Conservation (phyloP, 2,113 vertebrate species). For the Acanthochromis polyacanthus region DNA sequence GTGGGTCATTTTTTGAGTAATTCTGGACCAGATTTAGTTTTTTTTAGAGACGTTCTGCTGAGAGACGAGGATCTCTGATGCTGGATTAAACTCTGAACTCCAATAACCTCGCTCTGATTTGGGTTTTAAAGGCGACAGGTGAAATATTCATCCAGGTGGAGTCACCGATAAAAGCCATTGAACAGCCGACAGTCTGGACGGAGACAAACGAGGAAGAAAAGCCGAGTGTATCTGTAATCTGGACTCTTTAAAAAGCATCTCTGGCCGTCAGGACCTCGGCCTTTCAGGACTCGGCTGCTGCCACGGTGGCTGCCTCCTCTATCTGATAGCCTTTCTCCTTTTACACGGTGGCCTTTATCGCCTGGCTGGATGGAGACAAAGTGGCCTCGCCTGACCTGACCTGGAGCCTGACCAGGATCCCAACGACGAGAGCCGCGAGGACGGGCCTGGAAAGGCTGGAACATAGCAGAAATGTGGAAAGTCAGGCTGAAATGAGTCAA, state of each 20-base stretch:
- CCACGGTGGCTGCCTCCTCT: conserved; percentile 75
- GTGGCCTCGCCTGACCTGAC: conserved; percentile 64
- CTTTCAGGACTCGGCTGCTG: conserved; percentile 76
- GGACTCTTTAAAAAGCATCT: conserved; percentile 77
- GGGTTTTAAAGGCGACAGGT: conserved; percentile 46
- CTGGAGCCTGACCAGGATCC: background rate
- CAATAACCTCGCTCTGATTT: conserved; percentile 5
- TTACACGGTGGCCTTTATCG: conserved; percentile 79
- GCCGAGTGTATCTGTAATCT: conserved; percentile 78
- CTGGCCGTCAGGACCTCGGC: conserved; percentile 59
- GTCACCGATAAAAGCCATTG: conserved; percentile 78
- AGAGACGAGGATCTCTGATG: too few species aligned
- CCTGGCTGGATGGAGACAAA: conserved; percentile 70
- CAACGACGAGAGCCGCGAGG: too few species aligned
- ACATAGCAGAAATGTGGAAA: too few species aligned
- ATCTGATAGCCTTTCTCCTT: conserved; percentile 86
- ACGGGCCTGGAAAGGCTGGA: too few species aligned
- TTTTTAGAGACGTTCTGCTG: too few species aligned
- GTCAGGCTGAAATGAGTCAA: too few species aligned
- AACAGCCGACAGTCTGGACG: conserved; percentile 60
- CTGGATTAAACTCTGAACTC: too few species aligned
- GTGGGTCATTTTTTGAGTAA: too few species aligned
- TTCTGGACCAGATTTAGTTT: too few species aligned
- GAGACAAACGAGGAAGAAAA: conserved; percentile 73
- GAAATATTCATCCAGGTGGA: conserved; percentile 65